Percentiles rank a stretch among this genome's conserved stretches.
phyloP scores from a whole-genome alignment of 2,113 vertebrate species.

The Trichechus manatus region DNA sequence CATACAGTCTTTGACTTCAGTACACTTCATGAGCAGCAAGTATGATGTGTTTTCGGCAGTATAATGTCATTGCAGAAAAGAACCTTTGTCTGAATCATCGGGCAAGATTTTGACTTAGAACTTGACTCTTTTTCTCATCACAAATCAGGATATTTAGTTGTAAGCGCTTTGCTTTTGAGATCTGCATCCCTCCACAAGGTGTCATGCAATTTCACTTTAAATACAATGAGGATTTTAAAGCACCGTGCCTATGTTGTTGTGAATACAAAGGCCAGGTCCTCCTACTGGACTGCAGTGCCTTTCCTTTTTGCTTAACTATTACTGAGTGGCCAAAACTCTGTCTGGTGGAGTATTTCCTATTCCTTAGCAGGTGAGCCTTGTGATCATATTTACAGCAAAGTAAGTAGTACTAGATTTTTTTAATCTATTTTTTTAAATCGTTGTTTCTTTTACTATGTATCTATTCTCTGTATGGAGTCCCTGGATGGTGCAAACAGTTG shows the following conservation, averaged over 20 bases:
- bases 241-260: not conserved
- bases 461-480: not conserved
- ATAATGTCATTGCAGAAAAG: not conserved
- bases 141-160: not conserved
- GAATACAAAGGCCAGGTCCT: not conserved
- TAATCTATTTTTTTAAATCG: not conserved
- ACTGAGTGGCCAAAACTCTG: not conserved
- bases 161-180: not conserved
- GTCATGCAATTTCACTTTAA: conserved; percentile 42
- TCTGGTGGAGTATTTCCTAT: not conserved
- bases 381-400: not conserved
- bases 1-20: conserved; percentile 21
- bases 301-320: not conserved
- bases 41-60: conserved; percentile 16
- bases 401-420: not conserved
- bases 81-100: not conserved
- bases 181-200: not conserved
- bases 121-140: not conserved
- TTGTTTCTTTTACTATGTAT: not conserved
- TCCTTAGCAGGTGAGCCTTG: not conserved
- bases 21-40: not conserved
- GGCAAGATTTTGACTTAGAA: not conserved
- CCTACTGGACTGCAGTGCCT: fast-evolving
- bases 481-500: not conserved
- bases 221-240: not conserved